Conservation (phyloP, 2,888 invertebrate genomes). For the Dorcus hopei region DNA sequence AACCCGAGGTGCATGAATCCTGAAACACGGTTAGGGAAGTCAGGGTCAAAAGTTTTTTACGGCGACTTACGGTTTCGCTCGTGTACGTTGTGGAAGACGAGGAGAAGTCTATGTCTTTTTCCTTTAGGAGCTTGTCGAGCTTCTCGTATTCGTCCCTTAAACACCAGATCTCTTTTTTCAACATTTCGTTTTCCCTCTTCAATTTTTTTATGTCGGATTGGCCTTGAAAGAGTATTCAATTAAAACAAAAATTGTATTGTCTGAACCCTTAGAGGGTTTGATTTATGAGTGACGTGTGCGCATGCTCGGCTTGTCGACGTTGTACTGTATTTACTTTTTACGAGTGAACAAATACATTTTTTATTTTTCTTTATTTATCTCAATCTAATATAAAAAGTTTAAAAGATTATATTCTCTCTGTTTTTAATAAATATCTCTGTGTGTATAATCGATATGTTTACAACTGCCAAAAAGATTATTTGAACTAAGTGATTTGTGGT, state of each 20-base stretch:
- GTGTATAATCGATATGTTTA: too few species aligned
- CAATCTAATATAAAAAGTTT: too few species aligned
- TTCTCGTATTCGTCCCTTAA: conserved; percentile 86
- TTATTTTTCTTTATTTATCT: too few species aligned
- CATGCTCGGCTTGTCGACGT: too few species aligned
- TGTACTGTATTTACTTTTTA: too few species aligned
- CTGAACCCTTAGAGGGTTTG: background rate
- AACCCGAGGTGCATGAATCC: conserved; percentile 45
- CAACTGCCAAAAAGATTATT: too few species aligned
- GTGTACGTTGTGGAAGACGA: conserved; percentile 56
- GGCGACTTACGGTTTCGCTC: conserved; percentile 50
- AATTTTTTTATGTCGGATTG: conserved; percentile 87
- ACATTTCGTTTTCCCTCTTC: conserved; percentile 82
- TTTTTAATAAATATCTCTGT: too few species aligned
- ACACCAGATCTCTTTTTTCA: conserved; percentile 83
- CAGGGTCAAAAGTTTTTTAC: too few species aligned
- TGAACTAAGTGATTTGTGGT: too few species aligned
- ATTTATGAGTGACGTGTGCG: too few species aligned
- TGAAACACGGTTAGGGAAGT: conserved; percentile 18
- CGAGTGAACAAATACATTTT: too few species aligned
- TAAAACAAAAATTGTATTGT: background rate
- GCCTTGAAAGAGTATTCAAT: conserved; percentile 53
- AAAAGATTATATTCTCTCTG: too few species aligned
- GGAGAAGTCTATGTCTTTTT: conserved; percentile 46
- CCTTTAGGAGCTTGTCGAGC: conserved; percentile 74